A percentile compares a stretch with the other conserved stretches of the same genome.
Conservation (phyloP, 37 sponge, comb jelly and placozoan species). For the Halisarca cf. caerulea region DNA sequence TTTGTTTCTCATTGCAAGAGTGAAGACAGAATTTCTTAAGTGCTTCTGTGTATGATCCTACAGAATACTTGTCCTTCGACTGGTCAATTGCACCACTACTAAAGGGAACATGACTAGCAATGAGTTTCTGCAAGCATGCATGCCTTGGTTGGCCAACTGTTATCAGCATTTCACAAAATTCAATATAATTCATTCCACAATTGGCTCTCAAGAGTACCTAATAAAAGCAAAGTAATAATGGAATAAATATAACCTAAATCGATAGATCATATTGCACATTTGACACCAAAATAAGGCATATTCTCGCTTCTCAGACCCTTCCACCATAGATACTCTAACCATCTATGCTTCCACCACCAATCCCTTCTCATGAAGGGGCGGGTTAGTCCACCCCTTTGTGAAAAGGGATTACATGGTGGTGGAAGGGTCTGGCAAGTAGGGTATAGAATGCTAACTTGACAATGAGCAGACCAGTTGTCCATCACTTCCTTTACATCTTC, state of each 20-base stretch:
- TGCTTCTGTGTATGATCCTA: neutral
- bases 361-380: no score
- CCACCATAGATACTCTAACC: no score
- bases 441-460: conserved; percentile 58
- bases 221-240: no score
- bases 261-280: no score
- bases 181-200: conserved; percentile 73
- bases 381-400: no score
- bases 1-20: neutral
- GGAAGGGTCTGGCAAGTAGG: no score
- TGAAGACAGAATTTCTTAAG: neutral
- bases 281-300: no score
- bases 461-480: conserved; percentile 77
- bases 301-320: no score
- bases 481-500: conserved; percentile 51
- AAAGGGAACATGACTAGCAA: no score
- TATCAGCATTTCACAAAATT: conserved; percentile 56
- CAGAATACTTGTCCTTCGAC: neutral
- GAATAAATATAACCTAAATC: no score
- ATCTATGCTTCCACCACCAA: no score
- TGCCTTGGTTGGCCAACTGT: conserved; percentile 21
- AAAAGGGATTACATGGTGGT: no score
- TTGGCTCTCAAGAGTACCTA: conserved; percentile 62
- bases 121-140: neutral
- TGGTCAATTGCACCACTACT: neutral